A percentile compares a stretch with the other conserved stretches of the same genome.
phyloP scores from a whole-genome alignment of 92 coral and sea anemone species.

The Phymanthus crucifer region DNA sequence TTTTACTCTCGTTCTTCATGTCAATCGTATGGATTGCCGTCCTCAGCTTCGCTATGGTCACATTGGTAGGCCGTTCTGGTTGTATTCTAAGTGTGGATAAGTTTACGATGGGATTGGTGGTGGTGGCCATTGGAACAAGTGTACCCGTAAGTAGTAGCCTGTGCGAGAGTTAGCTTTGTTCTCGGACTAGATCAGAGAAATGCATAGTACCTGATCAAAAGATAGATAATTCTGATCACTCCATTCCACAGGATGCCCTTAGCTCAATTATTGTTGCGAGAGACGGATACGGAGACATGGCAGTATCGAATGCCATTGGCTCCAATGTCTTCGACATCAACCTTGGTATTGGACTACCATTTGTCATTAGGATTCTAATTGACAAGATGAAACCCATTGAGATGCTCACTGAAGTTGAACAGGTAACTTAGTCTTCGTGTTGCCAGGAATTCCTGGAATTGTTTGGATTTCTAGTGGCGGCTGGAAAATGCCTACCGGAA shows the following conservation, averaged over 20 bases:
- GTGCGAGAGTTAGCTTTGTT: background rate
- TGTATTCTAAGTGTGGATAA: slow-evolving; percentile 94
- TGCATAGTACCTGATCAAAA: too few species aligned
- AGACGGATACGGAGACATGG: slow-evolving; percentile 99
- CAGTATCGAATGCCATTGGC: slow-evolving; percentile 99
- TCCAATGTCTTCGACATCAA: slow-evolving; percentile 98
- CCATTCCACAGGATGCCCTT: slow-evolving; percentile 78
- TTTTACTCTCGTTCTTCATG: slow-evolving; percentile 80
- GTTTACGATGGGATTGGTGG: slow-evolving; percentile 99
- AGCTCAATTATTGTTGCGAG: slow-evolving; percentile 98
- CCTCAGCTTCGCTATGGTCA: slow-evolving; percentile 96
- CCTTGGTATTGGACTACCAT: slow-evolving; percentile 96
- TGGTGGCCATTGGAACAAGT: slow-evolving; percentile 98
- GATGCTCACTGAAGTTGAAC: slow-evolving; percentile 69
- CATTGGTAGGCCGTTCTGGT: slow-evolving; percentile 94
- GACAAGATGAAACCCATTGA: slow-evolving; percentile 80
- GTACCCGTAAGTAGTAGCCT: slow-evolving; percentile 76
- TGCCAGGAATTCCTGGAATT: too few species aligned
- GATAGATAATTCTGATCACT: background rate
- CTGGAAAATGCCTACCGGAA: too few species aligned
- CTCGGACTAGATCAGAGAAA: too few species aligned
- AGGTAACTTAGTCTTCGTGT: slow-evolving; percentile 44
- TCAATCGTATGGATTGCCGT: slow-evolving; percentile 97
- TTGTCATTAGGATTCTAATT: slow-evolving; percentile 78
- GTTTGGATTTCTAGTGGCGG: too few species aligned